Base-by-base conservation (phyloP, 2,888 invertebrate species). In the Drosophila nigricruria region DNA sequence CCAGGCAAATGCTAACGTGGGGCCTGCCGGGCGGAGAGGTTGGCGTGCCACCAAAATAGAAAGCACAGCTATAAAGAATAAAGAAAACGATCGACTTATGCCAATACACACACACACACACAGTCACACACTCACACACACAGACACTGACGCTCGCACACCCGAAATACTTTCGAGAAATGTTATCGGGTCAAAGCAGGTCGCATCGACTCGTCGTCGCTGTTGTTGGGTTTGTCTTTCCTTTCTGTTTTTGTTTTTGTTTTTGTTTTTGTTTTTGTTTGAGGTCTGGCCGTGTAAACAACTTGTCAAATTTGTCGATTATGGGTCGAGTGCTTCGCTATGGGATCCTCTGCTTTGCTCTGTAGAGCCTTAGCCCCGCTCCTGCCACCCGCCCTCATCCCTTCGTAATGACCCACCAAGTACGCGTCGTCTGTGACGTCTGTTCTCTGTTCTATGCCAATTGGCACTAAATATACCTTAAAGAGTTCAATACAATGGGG, bases 31-130 rank as follows among this genome's bases (percentile, higher is more conserved):
- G 45, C 9, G n/a, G 12, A 0, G 25, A 23, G n/a, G 27, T 27
- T 18, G 57, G 57, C 43, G 27, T 23, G 34, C 43, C 42, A 62
- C 71, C 36, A 66, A 79, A 80, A 80, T 79, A 77, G 81, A 65
- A 47, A 36, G 50, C 43, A 30, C 10, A 34, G 64, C 63, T 34
- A 76, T 68, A 69, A 72, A 72, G 78, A 61, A 69, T 64, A 79
- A 76, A 45, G 69, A 66, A 67, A 76, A 70, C 66, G 77, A 77
- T 76, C 77, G 64, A 70, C 73, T 59, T 20, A 54, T 32, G 47
- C 52, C 57, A 72, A 59, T 47, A 32, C 30, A 56, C 20, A 58
- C 38, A 54, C 43, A 42, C 32, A 32, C 18, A 40, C 20, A 40
- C n/a, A n/a, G n/a, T n/a, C 30, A 34, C 20, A 53, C 9, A 23